A percentile compares a stretch with the other conserved stretches of the same genome.
Evolutionary conservation across 1,140 invertebrate species (phyloP).

Genomic region (Zaprionus nigranus): DNA sequence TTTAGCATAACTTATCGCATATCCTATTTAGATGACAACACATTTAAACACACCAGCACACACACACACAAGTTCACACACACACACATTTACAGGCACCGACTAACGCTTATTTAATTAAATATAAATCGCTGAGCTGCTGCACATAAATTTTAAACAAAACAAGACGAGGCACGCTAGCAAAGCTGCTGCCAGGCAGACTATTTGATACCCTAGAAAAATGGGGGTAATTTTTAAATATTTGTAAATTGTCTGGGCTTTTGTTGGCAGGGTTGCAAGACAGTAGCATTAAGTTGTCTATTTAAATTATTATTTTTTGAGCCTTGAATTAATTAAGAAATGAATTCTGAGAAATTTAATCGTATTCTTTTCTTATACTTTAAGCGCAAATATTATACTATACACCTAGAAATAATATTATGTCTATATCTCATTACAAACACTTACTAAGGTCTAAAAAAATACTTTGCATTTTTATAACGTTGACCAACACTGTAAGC

Average conservation of each 20-base stretch:
- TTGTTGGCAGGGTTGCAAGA: neutral
- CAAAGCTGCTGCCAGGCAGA: neutral
- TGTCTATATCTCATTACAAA: no score
- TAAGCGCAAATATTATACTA: no score
- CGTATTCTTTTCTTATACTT: no score
- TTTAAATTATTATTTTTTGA: no score
- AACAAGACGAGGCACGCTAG: constrained; percentile 24
- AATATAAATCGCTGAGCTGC: constrained; percentile 72
- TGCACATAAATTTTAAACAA: constrained; percentile 66
- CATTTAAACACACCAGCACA: constrained; percentile 22
- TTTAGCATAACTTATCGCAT: constrained; percentile 74
- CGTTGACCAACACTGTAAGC: no score
- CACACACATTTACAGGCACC: constrained; percentile 15
- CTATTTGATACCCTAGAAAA: neutral
- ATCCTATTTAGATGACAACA: constrained; percentile 67
- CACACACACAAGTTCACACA: constrained; percentile 12
- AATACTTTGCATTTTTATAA: no score
- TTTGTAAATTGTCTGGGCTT: neutral
- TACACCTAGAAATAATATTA: no score
- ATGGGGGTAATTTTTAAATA: neutral
- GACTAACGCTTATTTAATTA: constrained; percentile 69
- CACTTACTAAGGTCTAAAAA: no score
- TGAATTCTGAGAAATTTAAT: no score
- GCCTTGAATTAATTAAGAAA: no score
- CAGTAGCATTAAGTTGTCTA: no score